Evolutionary conservation across 2,888 invertebrate species (phyloP).

Genomic region (Ectemnius cavifrons): DNA sequence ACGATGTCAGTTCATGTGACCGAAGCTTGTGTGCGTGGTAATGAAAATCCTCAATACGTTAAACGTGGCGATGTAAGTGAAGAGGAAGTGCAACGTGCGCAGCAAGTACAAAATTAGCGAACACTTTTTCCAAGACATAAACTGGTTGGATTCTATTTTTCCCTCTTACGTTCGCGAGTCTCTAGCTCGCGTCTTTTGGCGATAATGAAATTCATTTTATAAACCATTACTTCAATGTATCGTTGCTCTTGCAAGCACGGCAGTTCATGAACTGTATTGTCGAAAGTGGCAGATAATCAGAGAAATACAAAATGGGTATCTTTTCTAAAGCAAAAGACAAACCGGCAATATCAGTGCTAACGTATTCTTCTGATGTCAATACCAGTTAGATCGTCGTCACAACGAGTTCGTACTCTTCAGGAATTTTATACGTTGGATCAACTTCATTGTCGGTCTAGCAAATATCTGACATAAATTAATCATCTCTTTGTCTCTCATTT

Average conservation of each 20-base stretch:
- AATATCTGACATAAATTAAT: too few relatives aligned
- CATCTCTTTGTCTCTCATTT: too few relatives aligned
- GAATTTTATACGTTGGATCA: too few relatives aligned
- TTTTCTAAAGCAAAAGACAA: too few relatives aligned
- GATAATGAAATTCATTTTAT: not conserved
- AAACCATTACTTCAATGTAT: not conserved
- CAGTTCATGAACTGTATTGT: not conserved
- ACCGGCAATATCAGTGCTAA: too few relatives aligned
- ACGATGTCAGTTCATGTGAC: conserved; percentile 93
- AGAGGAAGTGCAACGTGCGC: conserved; percentile 78
- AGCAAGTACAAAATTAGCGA: conserved; percentile 75
- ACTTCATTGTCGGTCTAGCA: too few relatives aligned
- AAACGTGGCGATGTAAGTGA: conserved; percentile 76
- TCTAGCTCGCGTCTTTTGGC: not conserved
- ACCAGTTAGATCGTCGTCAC: too few relatives aligned
- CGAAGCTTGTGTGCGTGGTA: conserved; percentile 87
- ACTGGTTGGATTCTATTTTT: not conserved
- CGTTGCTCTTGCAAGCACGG: not conserved
- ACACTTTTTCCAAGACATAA: conserved; percentile 9
- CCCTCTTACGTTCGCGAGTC: not conserved
- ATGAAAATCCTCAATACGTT: conserved; percentile 80
- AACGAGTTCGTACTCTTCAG: too few relatives aligned
- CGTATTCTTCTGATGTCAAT: too few relatives aligned
- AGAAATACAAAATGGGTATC: not conserved
- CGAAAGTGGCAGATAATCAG: not conserved